Evolutionary conservation across 2,797 vertebrate species (phyloP).

Genomic region (Dermochelys coriacea): DNA sequence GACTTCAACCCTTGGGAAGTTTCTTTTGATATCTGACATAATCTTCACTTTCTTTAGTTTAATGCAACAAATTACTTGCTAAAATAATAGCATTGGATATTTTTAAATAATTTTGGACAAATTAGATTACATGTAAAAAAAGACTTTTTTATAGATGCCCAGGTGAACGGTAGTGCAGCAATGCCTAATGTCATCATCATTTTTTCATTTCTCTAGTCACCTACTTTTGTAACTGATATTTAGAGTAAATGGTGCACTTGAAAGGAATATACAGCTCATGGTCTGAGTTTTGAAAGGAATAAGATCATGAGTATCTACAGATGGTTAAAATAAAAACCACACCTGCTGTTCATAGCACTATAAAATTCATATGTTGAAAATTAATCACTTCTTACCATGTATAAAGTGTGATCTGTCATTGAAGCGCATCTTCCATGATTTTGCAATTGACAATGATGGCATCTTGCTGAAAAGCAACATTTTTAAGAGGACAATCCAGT

Average conservation of each 20-base stretch:
- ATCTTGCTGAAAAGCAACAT: background rate
- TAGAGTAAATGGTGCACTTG: conserved; percentile 47
- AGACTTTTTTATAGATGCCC: conserved; percentile 63
- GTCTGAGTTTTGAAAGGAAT: background rate
- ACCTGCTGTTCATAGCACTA: background rate
- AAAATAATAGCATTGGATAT: conserved; percentile 65
- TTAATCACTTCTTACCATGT: background rate
- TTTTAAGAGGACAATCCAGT: background rate
- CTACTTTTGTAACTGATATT: conserved; percentile 47
- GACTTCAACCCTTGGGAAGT: conserved; percentile 71
- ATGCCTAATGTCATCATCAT: conserved; percentile 52
- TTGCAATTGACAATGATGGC: background rate
- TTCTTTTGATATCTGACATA: conserved; percentile 75
- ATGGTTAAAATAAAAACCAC: background rate
- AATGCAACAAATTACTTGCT: conserved; percentile 75
- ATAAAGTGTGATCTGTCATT: background rate
- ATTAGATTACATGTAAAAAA: conserved; percentile 69
- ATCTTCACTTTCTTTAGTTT: conserved; percentile 68
- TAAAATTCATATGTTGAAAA: background rate
- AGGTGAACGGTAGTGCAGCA: conserved; percentile 16
- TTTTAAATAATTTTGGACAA: conserved; percentile 73
- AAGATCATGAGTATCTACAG: background rate
- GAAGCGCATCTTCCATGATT: background rate
- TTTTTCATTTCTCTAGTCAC: conserved; percentile 45
- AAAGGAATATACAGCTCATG: background rate